Base-by-base conservation (phyloP, 2,888 invertebrate genomes). In the Dasypolia templi region DNA sequence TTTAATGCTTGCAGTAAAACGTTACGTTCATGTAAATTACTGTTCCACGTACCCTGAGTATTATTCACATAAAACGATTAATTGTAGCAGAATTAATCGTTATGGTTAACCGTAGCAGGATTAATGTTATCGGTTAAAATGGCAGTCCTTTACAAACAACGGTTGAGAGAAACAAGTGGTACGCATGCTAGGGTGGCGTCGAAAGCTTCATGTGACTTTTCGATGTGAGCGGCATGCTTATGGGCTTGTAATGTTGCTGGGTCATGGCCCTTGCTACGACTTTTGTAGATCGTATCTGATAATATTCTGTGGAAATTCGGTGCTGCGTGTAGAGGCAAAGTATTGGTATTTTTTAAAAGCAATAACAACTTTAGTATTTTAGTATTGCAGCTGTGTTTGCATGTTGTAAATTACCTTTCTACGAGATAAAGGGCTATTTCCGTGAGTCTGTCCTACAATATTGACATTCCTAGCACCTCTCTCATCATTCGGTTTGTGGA, bases 211-310 rank as follows among this genome's bases (percentile, higher is more conserved):
- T 79, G 79, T 65, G 74, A 56, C 82, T 72, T 74, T 77, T 77
- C 71, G 58, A 78, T 68, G 63, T 64, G 63, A 76, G 82, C 78
- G 75, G 66, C 71, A 79, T 75, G 73, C 84, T 87, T 88, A 89
- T 89, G 86, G 79, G 63, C 72, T 85, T 83, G 81, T 90, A 88
- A 89, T 86, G 82, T 58, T 26, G 53, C 62, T 58, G 55, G 72
- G 62, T 44, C 46, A 65, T 55, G 66, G 62, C 64, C 65, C 56
- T 44, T 9, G 35, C 53, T 51, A 53, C 56, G 32, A 51, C 32
- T 61, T 64, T 62, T 65, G 22, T 56, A 72, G 55, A 72, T 76
- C 19, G 49, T 75, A 77, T 74, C 77, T 62, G 56, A 68, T 76
- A 53, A 76, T 78, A 70, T 75, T 68, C 59, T 61, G 51, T 69